Evolutionary conservation across 2,888 invertebrate species (phyloP).

Genomic region (Himalopsyche tibetana): DNA sequence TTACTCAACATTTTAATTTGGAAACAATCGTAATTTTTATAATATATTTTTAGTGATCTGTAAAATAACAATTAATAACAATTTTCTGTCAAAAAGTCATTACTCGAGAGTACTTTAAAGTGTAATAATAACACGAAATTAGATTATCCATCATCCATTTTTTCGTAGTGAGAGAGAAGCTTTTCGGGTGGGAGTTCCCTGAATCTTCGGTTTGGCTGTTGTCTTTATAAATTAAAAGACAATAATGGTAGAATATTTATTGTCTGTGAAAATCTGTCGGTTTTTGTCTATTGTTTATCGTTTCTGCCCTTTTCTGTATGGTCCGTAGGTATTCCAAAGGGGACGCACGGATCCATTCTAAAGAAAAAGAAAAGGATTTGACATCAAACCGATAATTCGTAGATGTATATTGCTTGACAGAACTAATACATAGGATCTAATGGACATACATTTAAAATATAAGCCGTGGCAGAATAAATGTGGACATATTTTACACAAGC

Average conservation of each 20-base stretch:
- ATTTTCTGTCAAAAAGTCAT: too few species aligned
- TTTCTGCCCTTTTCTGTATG: constrained; percentile 44
- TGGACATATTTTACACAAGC: too few species aligned
- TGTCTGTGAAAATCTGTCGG: constrained; percentile 54
- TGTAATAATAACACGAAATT: too few species aligned
- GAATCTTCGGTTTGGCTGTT: constrained; percentile 47
- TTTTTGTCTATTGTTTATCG: constrained; percentile 47
- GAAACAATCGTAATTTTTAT: too few species aligned
- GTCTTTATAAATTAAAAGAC: constrained; percentile 64
- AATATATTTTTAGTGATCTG: too few species aligned
- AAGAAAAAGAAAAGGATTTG: background rate
- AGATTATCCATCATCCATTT: background rate
- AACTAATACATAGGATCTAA: too few species aligned
- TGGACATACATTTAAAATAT: too few species aligned
- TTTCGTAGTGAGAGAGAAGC: background rate
- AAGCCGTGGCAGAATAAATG: too few species aligned
- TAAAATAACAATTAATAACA: too few species aligned
- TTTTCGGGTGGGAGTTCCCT: constrained; percentile 2
- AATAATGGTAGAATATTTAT: constrained; percentile 63
- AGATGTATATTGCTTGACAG: too few species aligned
- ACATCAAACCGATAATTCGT: background rate
- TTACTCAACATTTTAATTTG: too few species aligned
- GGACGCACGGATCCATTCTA: background rate
- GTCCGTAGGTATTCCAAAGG: background rate
- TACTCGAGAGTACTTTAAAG: too few species aligned